A percentile compares a stretch with the other conserved stretches of the same genome.
Evolutionary conservation across 2,888 invertebrate genomes (phyloP).

Genomic region (Apotomis turbidana): DNA sequence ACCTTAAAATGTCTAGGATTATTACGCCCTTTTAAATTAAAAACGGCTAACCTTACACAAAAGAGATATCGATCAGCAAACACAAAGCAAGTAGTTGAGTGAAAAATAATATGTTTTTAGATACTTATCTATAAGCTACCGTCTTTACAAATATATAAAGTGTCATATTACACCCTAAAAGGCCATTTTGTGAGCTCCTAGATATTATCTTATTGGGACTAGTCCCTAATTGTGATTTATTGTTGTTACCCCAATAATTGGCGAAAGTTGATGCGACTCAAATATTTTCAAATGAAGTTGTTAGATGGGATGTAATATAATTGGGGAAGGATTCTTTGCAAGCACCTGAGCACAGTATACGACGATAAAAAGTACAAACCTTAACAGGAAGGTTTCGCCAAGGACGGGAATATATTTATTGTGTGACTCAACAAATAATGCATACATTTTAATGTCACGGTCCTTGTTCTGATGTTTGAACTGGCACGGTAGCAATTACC

Average conservation of each 20-base stretch:
- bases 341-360: not conserved
- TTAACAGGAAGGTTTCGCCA: too few species aligned
- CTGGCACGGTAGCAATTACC: too few species aligned
- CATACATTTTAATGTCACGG: too few species aligned
- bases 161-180: constrained; percentile 42
- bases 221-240: constrained; percentile 38
- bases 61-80: constrained; percentile 39
- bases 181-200: constrained; percentile 33
- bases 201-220: constrained; percentile 35
- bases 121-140: constrained; percentile 43
- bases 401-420: too few species aligned
- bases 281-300: constrained; percentile 35
- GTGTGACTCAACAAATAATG: too few species aligned
- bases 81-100: constrained; percentile 43
- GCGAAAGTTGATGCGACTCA: constrained; percentile 28
- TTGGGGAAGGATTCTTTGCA: constrained; percentile 13
- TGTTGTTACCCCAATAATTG: constrained; percentile 39
- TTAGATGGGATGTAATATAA: constrained; percentile 19
- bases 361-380: not conserved
- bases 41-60: constrained; percentile 33
- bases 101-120: constrained; percentile 48
- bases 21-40: not conserved
- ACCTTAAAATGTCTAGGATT: not conserved
- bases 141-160: constrained; percentile 39
- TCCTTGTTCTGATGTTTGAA: too few species aligned